Base-by-base conservation (phyloP, 2,888 invertebrate species). In the Tipula lateralis region DNA sequence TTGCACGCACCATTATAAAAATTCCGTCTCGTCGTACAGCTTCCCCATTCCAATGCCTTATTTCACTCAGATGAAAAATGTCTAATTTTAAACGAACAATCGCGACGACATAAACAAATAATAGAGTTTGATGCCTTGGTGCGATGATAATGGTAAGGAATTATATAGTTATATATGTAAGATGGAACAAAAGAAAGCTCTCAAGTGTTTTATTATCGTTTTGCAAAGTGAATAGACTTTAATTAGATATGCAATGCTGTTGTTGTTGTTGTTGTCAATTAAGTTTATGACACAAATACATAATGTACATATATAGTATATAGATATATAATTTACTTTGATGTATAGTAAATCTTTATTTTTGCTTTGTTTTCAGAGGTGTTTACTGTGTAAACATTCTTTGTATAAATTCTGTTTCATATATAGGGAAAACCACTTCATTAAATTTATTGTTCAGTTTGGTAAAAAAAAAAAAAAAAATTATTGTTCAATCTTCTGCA, bases 341-440 rank as follows among this genome's bases (percentile, higher is more conserved):
- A 66, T 66, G 44, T 39, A 39, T 39, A n/a, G n/a, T 39, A 9
- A n/a, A 50, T 50, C 16, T 50, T 44, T 44, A 39, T 50, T 50
- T 16, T 50, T 50, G 16, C 44, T 50, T 66, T 66, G 24, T 66
- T 66, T 12, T 66, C 66, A 24, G 24, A 66, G 66, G 66, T 66
- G 66, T 66, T 66, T 66, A 3, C 3, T 66, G n/a, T 44, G 12
- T 36, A 32, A 5, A 32, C 9, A 32, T 50, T 50, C 16, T 16
- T 50, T 5, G 5, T 50, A 50, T 44, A 44, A 39, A 12, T 3
- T 39, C 12, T 13, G 39, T 39, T 4, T 16, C 16, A 16, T 50
- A 16, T 50, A 50, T 44, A 50, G 66, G 66, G 66, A 66, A 66
- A 66, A 66, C 66, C 66, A 66, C 66, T 66, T 66, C 66, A 66